These are phyloP conservation scores for Lathamus discolor DNA, from an alignment of 2,113 vertebrate genomes.

Conservation along the genomic window DNA sequence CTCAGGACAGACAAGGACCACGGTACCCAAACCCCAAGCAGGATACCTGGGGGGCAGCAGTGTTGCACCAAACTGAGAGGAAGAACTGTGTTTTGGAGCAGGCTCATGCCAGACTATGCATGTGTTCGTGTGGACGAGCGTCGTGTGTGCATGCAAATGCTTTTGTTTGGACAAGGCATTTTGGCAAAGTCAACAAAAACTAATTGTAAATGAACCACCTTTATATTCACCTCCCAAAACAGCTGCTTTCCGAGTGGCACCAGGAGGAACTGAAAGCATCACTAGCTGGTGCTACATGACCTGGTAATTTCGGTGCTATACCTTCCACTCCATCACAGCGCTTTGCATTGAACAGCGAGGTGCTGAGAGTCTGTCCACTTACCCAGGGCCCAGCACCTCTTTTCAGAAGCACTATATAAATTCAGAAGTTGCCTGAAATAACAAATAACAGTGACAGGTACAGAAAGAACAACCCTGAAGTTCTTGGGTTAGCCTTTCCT, in stretches of 20 bases:
- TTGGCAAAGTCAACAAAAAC: neutral
- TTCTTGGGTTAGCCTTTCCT: slow-evolving; percentile 27
- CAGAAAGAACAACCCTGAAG: slow-evolving; percentile 43
- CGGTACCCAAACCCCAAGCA: neutral
- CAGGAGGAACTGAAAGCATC: slow-evolving; percentile 8
- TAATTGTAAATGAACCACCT: slow-evolving; percentile 3
- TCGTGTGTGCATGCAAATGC: neutral
- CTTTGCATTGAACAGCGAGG: neutral
- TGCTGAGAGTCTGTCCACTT: slow-evolving; percentile 4
- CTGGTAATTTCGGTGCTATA: neutral
- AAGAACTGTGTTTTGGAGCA: neutral
- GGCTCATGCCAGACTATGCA: fast-evolving
- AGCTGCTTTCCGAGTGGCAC: neutral
- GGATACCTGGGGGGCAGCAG: neutral
- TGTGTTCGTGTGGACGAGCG: neutral
- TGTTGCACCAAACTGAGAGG: neutral
- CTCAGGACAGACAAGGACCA: neutral
- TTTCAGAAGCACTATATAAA: slow-evolving; percentile 53
- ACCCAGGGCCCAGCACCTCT: neutral
- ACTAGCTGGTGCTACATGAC: neutral
- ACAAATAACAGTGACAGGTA: slow-evolving; percentile 63
- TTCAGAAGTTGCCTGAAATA: slow-evolving; percentile 49
- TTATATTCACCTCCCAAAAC: neutral
- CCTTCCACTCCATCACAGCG: neutral
- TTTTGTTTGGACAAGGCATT: neutral